phyloP scores from a whole-genome alignment of 2,113 vertebrate genomes.

The Catharus minimus region DNA sequence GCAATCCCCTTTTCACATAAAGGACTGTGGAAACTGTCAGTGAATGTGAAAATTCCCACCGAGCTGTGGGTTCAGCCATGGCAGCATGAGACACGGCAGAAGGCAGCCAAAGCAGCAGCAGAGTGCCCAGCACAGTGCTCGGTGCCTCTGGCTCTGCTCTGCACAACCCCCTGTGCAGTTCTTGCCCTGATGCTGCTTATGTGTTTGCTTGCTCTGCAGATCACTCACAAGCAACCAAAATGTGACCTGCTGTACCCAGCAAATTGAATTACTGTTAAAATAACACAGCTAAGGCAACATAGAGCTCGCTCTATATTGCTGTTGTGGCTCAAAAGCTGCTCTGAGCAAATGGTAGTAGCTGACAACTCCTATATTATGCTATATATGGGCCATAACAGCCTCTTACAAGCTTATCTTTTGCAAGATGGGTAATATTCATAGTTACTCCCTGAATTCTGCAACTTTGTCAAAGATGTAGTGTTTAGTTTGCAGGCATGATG shows the following conservation, averaged over 20 bases:
- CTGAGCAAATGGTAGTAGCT: background rate
- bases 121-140: background rate
- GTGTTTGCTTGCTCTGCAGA: background rate
- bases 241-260: background rate
- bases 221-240: background rate
- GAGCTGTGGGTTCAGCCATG: background rate
- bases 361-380: background rate
- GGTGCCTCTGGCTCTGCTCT: background rate
- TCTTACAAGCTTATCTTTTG: background rate
- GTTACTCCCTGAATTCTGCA: background rate
- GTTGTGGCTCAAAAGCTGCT: background rate
- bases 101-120: background rate
- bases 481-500: background rate
- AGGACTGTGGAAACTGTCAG: background rate
- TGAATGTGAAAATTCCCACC: background rate
- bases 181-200: background rate
- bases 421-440: background rate
- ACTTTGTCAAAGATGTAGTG: background rate
- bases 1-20: background rate
- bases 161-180: rapidly evolving
- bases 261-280: slow-evolving; percentile 28
- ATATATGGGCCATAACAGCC: background rate
- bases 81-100: background rate
- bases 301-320: background rate
- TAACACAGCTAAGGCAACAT: background rate